These are phyloP conservation scores for Nephila pilipes DNA, from an alignment of 1,140 invertebrate species.

Conservation along the genomic window DNA sequence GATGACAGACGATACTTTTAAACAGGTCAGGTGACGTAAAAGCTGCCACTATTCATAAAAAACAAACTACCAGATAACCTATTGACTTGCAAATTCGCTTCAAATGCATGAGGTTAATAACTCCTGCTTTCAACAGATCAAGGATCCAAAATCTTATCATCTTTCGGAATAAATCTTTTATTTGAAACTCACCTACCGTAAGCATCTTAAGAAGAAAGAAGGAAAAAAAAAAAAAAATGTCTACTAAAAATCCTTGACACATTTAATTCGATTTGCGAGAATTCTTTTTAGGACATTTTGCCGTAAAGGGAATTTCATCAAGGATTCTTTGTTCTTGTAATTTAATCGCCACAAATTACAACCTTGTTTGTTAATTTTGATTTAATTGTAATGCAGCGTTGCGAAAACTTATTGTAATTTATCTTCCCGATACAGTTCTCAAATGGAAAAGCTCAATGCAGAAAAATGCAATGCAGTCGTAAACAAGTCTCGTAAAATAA, in stretches of 20 bases:
- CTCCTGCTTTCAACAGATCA: neutral
- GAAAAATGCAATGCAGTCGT: too few relatives aligned
- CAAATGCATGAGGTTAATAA: neutral
- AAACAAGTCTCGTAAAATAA: too few relatives aligned
- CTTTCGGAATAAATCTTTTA: neutral
- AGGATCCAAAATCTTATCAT: neutral
- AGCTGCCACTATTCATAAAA: neutral
- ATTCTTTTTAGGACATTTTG: neutral
- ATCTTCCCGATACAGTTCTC: too few relatives aligned
- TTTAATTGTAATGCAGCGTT: too few relatives aligned
- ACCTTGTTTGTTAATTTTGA: neutral
- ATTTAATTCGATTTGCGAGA: neutral
- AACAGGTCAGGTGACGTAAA: neutral
- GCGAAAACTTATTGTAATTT: too few relatives aligned
- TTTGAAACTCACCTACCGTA: neutral
- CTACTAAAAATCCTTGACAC: slow-evolving; percentile 4
- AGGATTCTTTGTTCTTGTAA: slow-evolving; percentile 12
- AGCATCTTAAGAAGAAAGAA: neutral
- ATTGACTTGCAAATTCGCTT: neutral
- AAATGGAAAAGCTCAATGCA: too few relatives aligned
- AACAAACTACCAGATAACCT: neutral
- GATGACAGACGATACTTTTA: neutral
- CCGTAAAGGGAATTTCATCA: neutral
- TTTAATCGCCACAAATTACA: neutral
- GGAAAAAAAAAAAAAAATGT: neutral